These are phyloP conservation scores for Amphipyra tragopoginis DNA, from an alignment of 2,888 invertebrate genomes.

Conservation along the genomic window DNA sequence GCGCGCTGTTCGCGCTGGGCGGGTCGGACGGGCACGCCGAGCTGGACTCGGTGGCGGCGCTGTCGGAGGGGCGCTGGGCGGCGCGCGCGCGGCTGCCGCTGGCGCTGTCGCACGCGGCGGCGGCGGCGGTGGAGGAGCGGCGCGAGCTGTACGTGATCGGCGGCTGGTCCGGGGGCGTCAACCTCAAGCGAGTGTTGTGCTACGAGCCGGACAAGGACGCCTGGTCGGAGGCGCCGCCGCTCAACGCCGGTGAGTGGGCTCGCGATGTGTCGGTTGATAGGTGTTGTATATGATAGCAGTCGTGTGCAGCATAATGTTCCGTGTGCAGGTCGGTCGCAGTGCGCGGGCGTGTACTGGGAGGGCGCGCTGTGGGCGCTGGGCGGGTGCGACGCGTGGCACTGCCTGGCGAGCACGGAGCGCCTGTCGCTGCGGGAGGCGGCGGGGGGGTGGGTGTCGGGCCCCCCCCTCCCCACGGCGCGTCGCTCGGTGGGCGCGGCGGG, in stretches of 20 bases:
- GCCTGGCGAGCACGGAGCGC: slow-evolving; percentile 88
- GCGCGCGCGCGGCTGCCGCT: slow-evolving; percentile 77
- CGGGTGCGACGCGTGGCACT: slow-evolving; percentile 97
- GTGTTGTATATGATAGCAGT: too few species aligned
- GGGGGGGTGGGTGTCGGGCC: slow-evolving; percentile 89
- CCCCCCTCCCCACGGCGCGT: slow-evolving; percentile 92
- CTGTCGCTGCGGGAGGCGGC: slow-evolving; percentile 56
- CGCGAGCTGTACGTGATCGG: slow-evolving; percentile 83
- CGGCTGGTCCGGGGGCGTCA: slow-evolving; percentile 92
- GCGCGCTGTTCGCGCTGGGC: slow-evolving; percentile 93
- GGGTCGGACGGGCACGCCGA: slow-evolving; percentile 96
- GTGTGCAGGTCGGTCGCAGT: slow-evolving; percentile 93
- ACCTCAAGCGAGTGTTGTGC: slow-evolving; percentile 93
- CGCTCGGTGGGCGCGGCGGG: slow-evolving; percentile 93
- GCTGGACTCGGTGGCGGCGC: slow-evolving; percentile 89
- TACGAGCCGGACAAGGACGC: slow-evolving; percentile 90
- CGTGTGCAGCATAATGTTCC: not conserved
- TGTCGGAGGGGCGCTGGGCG: slow-evolving; percentile 49
- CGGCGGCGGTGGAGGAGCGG: slow-evolving; percentile 92
- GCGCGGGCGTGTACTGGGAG: slow-evolving; percentile 92
- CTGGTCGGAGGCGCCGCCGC: slow-evolving; percentile 93
- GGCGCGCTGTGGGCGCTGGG: slow-evolving; percentile 94
- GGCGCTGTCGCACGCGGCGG: slow-evolving; percentile 91
- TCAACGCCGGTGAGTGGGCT: slow-evolving; percentile 88
- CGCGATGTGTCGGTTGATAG: too few species aligned